Percentiles rank a stretch among this genome's conserved stretches.
Evolutionary conservation across 2,113 vertebrate species (phyloP).

Genomic region (Chinchilla lanigera): DNA sequence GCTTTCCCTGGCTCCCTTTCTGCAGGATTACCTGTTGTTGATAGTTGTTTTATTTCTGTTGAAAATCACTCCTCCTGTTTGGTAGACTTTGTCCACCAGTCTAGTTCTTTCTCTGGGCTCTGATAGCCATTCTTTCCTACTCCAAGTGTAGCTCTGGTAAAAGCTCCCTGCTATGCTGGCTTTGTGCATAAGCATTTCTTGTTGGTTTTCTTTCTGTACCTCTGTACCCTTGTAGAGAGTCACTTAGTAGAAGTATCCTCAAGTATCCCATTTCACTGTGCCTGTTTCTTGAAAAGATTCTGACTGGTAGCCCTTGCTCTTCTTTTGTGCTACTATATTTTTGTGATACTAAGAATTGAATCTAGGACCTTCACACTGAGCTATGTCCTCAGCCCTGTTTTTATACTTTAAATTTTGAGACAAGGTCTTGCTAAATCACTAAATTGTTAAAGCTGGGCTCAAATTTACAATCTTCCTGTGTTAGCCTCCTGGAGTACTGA

Average conservation of each 20-base stretch:
- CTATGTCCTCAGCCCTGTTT: not conserved
- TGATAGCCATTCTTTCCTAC: not conserved
- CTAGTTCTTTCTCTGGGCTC: not conserved
- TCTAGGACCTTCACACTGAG: not conserved
- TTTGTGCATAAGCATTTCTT: not conserved
- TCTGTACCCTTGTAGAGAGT: not conserved
- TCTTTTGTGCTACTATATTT: not conserved
- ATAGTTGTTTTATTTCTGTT: not conserved
- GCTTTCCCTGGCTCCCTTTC: not conserved
- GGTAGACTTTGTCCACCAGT: not conserved
- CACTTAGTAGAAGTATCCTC: not conserved
- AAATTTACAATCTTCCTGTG: not conserved
- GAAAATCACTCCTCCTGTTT: not conserved
- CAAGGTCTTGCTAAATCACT: not conserved
- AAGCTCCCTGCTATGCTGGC: not conserved
- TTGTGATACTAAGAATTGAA: not conserved
- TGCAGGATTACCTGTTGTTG: not conserved
- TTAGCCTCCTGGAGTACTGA: not conserved
- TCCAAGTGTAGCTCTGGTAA: not conserved
- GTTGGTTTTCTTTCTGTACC: not conserved
- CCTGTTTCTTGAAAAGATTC: not conserved
- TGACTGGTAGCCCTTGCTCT: not conserved
- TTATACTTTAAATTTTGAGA: not conserved
- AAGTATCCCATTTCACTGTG: not conserved
- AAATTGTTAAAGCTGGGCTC: not conserved